phyloP scores from a whole-genome alignment of 2,113 vertebrate genomes.

The Antechinus flavipes region DNA sequence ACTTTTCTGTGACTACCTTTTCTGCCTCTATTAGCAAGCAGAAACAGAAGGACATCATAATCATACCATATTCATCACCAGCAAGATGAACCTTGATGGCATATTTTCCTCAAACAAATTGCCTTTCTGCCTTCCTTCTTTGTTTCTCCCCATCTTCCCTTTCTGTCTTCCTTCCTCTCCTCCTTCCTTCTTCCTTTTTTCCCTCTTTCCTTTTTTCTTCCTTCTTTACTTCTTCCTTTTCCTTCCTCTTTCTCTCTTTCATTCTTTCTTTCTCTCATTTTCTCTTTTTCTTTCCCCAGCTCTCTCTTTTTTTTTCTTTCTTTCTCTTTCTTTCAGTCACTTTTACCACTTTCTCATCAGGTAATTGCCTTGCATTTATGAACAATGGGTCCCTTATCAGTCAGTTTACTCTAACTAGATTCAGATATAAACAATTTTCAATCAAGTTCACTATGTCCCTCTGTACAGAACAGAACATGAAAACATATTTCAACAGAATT shows the following conservation, averaged over 20 bases:
- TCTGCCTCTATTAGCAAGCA: not conserved
- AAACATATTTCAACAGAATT: not conserved
- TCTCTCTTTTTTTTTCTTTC: not conserved
- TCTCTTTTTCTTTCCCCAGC: too few relatives aligned
- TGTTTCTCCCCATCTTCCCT: too few relatives aligned
- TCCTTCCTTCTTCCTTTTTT: not conserved
- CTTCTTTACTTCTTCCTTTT: too few relatives aligned
- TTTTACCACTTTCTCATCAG: not conserved
- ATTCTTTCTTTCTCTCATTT: not conserved
- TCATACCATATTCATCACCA: not conserved
- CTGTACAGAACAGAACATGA: not conserved
- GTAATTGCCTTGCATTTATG: not conserved
- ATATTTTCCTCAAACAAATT: not conserved
- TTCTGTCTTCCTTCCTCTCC: too few relatives aligned
- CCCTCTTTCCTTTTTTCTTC: not conserved
- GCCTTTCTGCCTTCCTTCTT: too few relatives aligned
- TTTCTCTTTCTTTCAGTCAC: not conserved
- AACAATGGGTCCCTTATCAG: not conserved
- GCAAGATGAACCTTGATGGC: not conserved
- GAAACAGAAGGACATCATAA: not conserved
- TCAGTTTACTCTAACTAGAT: not conserved
- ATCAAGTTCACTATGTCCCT: not conserved
- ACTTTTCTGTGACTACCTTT: not conserved
- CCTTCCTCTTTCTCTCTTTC: too few relatives aligned
- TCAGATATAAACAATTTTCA: not conserved